Conservation (phyloP, 53 echinoderm and acorn worm species). For the Holothuria leucospilota region DNA sequence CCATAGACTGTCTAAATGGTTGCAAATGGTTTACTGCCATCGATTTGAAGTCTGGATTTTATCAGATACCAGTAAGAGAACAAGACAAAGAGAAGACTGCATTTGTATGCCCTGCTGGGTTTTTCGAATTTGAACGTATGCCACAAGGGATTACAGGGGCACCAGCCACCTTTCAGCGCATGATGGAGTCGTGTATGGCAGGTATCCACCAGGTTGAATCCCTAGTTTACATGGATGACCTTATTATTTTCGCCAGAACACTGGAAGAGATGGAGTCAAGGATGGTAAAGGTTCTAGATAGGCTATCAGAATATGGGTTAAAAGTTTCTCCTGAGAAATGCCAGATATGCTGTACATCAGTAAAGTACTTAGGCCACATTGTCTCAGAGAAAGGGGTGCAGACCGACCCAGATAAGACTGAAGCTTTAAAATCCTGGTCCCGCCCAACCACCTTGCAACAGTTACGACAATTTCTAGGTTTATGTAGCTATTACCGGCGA, state of each 20-base stretch:
- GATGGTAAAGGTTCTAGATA: constrained; percentile 51
- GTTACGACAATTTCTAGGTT: constrained; percentile 63
- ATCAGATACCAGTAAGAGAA: constrained; percentile 60
- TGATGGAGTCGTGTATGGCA: constrained; percentile 71
- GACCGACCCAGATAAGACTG: constrained; percentile 61
- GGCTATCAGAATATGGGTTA: constrained; percentile 59
- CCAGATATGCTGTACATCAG: constrained; percentile 61
- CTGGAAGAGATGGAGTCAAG: constrained; percentile 63
- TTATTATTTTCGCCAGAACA: constrained; percentile 58
- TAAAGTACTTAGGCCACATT: constrained; percentile 70
- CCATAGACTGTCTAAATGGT: no score
- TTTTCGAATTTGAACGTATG: constrained; percentile 70
- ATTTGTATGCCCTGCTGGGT: constrained; percentile 64
- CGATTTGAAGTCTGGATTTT: constrained; percentile 69
- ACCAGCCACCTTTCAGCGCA: constrained; percentile 63
- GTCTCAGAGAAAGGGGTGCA: no score
- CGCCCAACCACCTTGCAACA: constrained; percentile 43
- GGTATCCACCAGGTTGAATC: constrained; percentile 57
- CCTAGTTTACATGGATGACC: constrained; percentile 71
- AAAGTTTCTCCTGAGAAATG: constrained; percentile 76
- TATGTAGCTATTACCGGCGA: constrained; percentile 61
- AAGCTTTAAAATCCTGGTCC: constrained; percentile 42
- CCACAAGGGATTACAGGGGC: constrained; percentile 71
- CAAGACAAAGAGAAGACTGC: constrained; percentile 71
- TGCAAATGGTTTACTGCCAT: constrained; percentile 61